Base-by-base conservation (phyloP, 2,888 invertebrate genomes). In the Himalopsyche anomala region DNA sequence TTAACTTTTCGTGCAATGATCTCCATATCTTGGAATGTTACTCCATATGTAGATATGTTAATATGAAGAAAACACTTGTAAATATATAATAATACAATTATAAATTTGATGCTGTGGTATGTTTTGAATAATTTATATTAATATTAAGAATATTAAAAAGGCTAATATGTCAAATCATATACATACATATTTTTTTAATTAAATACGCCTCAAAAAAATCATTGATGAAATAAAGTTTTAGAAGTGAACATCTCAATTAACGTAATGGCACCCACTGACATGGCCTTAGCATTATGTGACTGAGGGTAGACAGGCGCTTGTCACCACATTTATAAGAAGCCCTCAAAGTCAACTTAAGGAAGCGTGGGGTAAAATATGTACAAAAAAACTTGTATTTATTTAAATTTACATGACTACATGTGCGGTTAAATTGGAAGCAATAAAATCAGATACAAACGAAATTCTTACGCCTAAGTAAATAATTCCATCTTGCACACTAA, bases 271-370 rank as follows among this genome's bases (percentile, higher is more conserved):
- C n/a, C 19, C 19, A 62, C 62, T 62, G 62, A n/a, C 62, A 62
- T 62, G 62, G 62, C 62, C 62, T 62, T 19, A 62, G 19, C n/a
- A n/a, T 62, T 28, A 62, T 62, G 62, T 11, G 62, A 62, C 62
- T 19, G 15, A 11, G 62, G 62, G 62, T 28, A 62, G 62, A 62
- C 62, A 62, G 81, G 40, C 51, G 81, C 80, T 36, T 85, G 69
- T 85, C 83, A 81, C 81, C 83, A 79, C 85, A 84, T 83, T 87
- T 87, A 85, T 87, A 85, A 62, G 55, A 54, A 80, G 82, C 69
- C 56, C 42, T 69, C 87, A 86, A 54, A 80, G 69, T 62, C 42
- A 69, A 80, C 81, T 55, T 55, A 38, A 62, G 69, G 38, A 80
- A 80, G 40, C 62, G 62, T 62, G 62, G 62, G 62, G 62, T 62